Conservation (phyloP, 92 coral and sea anemone species). For the Porites rus region DNA sequence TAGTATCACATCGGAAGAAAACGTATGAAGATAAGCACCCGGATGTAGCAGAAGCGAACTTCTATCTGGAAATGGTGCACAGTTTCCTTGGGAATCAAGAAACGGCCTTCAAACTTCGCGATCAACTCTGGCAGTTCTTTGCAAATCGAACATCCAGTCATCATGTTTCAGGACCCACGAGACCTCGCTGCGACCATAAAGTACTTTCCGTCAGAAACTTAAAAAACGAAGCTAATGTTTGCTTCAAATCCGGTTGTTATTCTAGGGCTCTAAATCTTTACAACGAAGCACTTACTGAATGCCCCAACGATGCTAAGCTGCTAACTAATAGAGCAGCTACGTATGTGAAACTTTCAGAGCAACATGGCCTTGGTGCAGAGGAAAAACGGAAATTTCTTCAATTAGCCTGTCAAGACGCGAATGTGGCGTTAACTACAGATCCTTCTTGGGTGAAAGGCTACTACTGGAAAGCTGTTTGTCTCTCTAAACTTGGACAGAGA, state of each 20-base stretch:
- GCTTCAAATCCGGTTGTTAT: background rate
- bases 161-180: background rate
- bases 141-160: background rate
- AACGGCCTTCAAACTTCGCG: background rate
- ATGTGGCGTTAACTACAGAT: constrained; percentile 10
- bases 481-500: constrained; percentile 10
- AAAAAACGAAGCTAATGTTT: background rate
- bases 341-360: constrained; percentile 4
- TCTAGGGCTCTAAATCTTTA: background rate
- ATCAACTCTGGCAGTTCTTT: background rate
- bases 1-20: background rate
- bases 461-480: constrained; percentile 34
- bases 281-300: background rate
- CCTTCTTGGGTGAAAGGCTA: constrained; percentile 23
- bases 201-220: background rate
- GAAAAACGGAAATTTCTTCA: background rate
- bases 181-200: background rate
- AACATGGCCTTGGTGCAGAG: background rate
- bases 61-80: background rate
- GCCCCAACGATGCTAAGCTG: constrained; percentile 21
- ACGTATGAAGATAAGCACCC: background rate
- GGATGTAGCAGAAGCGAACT: background rate
- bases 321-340: constrained; percentile 14
- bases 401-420: background rate
- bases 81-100: background rate